Percentiles rank a stretch among this genome's conserved stretches.
Conservation (phyloP, 30 jellyfish, hydroid and myxozoan genomes). For the Turritopsis rubra region DNA sequence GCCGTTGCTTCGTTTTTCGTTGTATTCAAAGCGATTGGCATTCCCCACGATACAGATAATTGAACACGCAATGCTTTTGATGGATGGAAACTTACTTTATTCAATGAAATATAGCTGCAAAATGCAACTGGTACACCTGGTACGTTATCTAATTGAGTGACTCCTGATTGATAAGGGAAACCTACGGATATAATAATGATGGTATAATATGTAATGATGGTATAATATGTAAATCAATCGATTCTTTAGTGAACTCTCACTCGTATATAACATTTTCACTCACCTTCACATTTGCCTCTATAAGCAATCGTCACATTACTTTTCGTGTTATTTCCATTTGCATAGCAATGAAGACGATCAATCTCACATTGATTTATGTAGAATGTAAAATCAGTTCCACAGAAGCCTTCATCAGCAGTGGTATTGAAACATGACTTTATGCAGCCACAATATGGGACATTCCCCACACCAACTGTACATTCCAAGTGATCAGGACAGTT, state of each 20-base stretch:
- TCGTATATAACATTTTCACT: neutral
- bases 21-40: neutral
- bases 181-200: neutral
- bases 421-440: neutral
- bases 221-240: neutral
- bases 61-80: neutral
- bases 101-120: slow-evolving; percentile 21
- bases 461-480: neutral
- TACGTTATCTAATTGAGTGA: slow-evolving; percentile 15
- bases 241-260: too few species aligned
- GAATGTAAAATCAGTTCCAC: slow-evolving; percentile 20
- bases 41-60: slow-evolving; percentile 24
- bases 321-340: slow-evolving; percentile 9
- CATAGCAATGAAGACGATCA: neutral
- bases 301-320: neutral
- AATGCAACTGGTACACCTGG: slow-evolving; percentile 33
- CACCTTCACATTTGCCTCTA: slow-evolving; percentile 24
- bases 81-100: neutral
- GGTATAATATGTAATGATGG: neutral
- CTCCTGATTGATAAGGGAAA: slow-evolving; percentile 23
- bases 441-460: slow-evolving; percentile 29
- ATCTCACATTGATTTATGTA: slow-evolving; percentile 9
- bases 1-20: slow-evolving; percentile 18
- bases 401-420: neutral
- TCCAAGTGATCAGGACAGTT: slow-evolving; percentile 25